Conservation (phyloP, 2,797 vertebrate genomes). For the Telmatherina bonti region DNA sequence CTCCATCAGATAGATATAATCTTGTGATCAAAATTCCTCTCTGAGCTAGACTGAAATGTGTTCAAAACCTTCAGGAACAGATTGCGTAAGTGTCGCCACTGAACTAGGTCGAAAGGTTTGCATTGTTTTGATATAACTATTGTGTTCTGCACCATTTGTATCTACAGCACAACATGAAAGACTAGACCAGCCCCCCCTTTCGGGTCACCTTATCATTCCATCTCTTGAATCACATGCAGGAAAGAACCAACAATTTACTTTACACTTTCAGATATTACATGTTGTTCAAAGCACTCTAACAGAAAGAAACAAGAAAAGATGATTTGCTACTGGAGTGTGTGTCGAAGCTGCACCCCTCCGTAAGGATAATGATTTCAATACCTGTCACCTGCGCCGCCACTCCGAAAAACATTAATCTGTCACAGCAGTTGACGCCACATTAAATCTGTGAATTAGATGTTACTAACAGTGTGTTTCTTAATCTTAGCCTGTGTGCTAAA, state of each 20-base stretch:
- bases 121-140: neutral
- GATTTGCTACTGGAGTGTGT: constrained; percentile 5
- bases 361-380: constrained; percentile 38
- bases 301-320: constrained; percentile 9
- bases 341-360: constrained; percentile 20
- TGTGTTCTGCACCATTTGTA: neutral
- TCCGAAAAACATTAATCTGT: constrained; percentile 32
- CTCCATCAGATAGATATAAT: constrained; percentile 4
- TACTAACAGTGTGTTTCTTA: constrained; percentile 19
- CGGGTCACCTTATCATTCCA: neutral
- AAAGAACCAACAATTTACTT: constrained; percentile 6
- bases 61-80: neutral
- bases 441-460: constrained; percentile 37
- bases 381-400: constrained; percentile 13
- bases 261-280: constrained; percentile 6
- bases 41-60: neutral
- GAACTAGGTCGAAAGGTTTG: neutral
- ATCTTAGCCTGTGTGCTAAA: constrained; percentile 1
- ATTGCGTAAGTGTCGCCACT: neutral
- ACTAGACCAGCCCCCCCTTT: neutral
- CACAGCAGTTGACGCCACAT: constrained; percentile 10
- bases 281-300: constrained; percentile 7
- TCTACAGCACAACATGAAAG: neutral
- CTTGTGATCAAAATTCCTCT: neutral
- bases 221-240: constrained; percentile 4